Evolutionary conservation across 2,888 invertebrate genomes (phyloP).

Genomic region (Scrobipalpa costella): DNA sequence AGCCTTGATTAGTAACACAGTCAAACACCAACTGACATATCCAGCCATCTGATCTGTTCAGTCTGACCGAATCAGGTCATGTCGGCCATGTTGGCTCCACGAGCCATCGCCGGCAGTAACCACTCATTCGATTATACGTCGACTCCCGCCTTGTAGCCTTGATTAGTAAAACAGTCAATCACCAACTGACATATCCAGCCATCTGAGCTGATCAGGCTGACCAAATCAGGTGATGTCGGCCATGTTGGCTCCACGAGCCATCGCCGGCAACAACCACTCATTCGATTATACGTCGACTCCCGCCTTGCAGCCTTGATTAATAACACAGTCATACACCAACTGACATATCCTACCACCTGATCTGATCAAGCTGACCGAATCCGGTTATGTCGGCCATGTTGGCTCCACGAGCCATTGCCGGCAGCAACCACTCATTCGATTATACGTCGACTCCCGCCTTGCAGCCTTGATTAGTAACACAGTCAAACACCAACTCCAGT

Average conservation of each 20-base stretch:
- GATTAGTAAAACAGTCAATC: no score
- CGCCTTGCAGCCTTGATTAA: constrained; percentile 33
- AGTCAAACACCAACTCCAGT: constrained; percentile 27
- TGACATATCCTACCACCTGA: not conserved
- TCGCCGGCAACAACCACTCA: constrained; percentile 38
- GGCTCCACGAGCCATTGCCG: constrained; percentile 21
- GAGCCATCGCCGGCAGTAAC: constrained; percentile 30
- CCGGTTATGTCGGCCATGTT: not conserved
- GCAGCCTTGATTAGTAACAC: constrained; percentile 34
- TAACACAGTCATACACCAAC: no score
- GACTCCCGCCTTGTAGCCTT: constrained; percentile 31
- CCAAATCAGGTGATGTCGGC: not conserved
- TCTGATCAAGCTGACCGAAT: not conserved
- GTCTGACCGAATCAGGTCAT: not conserved
- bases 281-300: constrained; percentile 47
- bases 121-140: constrained; percentile 49
- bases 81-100: not conserved
- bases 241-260: not conserved
- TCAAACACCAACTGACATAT: no score
- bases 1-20: no score
- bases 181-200: no score
- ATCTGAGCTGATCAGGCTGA: no score
- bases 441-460: constrained; percentile 36
- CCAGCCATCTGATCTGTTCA: no score
- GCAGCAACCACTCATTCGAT: constrained; percentile 46